Evolutionary conservation across 23 tunicate genomes (phyloP).

Genomic region (Styela clava): DNA sequence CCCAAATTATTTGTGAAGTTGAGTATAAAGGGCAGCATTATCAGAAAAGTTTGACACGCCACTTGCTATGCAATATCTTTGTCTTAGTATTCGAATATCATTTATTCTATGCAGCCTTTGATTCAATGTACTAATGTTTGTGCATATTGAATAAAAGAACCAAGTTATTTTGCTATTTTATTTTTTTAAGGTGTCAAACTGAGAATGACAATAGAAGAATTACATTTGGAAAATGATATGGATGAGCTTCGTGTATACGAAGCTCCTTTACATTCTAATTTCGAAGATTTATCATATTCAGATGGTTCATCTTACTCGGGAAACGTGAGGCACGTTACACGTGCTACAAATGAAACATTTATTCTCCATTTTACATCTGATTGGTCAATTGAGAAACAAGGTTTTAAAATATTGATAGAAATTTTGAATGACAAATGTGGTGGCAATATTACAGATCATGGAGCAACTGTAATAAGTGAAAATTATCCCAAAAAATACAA

Average conservation of each 20-base stretch:
- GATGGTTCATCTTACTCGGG: slow-evolving; percentile 24
- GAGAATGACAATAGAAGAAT: slow-evolving; percentile 24
- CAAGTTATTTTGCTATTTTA: too few species aligned
- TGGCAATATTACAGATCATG: slow-evolving; percentile 45
- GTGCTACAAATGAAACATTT: slow-evolving; percentile 33
- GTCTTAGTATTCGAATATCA: too few species aligned
- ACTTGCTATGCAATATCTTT: too few species aligned
- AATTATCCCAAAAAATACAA: slow-evolving; percentile 43
- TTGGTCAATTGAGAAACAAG: slow-evolving; percentile 22
- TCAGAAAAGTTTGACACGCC: too few species aligned
- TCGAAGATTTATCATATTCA: background rate
- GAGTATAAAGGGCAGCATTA: too few species aligned
- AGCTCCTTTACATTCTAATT: background rate
- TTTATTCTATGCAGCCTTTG: too few species aligned
- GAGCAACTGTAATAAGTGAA: slow-evolving; percentile 33
- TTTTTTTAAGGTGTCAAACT: slow-evolving; percentile 38
- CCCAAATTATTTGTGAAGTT: too few species aligned
- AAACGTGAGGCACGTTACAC: background rate
- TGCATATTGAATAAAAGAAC: too few species aligned
- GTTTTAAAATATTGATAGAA: slow-evolving; percentile 35
- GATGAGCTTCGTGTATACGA: slow-evolving; percentile 22
- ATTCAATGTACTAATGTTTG: too few species aligned
- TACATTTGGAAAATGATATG: slow-evolving; percentile 19
- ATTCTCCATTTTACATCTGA: slow-evolving; percentile 46
- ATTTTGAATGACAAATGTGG: slow-evolving; percentile 45